phyloP scores from a whole-genome alignment of 2,113 vertebrate species.

The Chaenogobius annularis region DNA sequence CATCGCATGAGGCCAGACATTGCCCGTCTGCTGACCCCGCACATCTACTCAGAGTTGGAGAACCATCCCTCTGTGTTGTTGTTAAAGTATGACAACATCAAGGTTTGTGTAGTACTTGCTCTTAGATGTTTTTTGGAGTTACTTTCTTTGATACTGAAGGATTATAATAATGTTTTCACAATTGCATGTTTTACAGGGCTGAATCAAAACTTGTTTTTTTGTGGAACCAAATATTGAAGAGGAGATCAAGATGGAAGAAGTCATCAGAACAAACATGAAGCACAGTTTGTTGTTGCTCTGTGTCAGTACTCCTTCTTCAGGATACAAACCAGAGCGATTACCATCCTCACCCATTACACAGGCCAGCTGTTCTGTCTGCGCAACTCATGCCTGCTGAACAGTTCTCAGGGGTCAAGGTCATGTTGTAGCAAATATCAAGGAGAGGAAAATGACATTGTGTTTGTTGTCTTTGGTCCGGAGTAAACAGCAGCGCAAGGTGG shows the following conservation, averaged over 20 bases:
- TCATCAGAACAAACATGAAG: conserved; percentile 89
- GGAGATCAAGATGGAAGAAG: conserved; percentile 87
- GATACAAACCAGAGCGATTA: conserved; percentile 90
- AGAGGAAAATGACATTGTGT: conserved; percentile 93
- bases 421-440: conserved; percentile 97
- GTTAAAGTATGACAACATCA: conserved; percentile 87
- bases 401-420: conserved; percentile 89
- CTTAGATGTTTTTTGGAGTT: not conserved
- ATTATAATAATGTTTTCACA: too few species aligned
- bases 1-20: conserved; percentile 96
- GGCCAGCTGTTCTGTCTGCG: conserved; percentile 89
- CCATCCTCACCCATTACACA: conserved; percentile 93
- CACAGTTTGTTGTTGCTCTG: conserved; percentile 85
- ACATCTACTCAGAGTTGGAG: conserved; percentile 87
- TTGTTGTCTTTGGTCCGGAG: conserved; percentile 93
- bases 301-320: conserved; percentile 87
- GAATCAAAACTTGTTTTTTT: conserved; percentile 86
- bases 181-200: conserved; percentile 79
- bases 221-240: conserved; percentile 84
- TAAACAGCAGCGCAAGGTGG: conserved; percentile 81
- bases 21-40: conserved; percentile 86
- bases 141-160: not conserved
- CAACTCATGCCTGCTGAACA: conserved; percentile 81
- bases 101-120: conserved; percentile 72
- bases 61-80: conserved; percentile 93